Conservation (phyloP, 2,888 invertebrate genomes). For the Dicyrtomina minuta region DNA sequence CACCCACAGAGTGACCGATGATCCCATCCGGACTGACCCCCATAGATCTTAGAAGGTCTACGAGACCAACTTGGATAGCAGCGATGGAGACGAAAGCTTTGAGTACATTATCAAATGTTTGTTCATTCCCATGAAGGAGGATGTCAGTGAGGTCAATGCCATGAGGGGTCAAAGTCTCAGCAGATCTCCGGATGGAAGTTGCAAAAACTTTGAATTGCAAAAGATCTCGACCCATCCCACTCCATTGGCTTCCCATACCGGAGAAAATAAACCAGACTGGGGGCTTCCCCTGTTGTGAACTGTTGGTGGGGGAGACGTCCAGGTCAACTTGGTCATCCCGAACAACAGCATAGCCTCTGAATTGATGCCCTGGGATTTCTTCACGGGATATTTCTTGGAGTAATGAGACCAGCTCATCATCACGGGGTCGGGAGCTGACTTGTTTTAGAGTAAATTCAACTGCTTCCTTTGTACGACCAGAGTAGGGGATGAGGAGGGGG, state of each 20-base stretch:
- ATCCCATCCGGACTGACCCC: conserved; percentile 90
- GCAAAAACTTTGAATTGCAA: conserved; percentile 80
- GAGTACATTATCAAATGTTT: conserved; percentile 79
- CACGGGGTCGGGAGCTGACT: conserved; percentile 60
- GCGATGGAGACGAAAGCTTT: conserved; percentile 93
- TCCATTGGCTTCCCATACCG: conserved; percentile 99
- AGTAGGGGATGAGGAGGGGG: conserved; percentile 69
- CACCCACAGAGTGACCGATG: conserved; percentile 92
- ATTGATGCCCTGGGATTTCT: conserved; percentile 73
- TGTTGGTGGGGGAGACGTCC: conserved; percentile 37
- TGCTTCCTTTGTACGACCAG: conserved; percentile 82
- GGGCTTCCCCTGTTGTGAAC: conserved; percentile 60
- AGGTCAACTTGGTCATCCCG: conserved; percentile 57
- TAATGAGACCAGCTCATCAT: conserved; percentile 73
- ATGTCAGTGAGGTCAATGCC: conserved; percentile 81
- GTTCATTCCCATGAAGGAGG: conserved; percentile 72
- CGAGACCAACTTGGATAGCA: conserved; percentile 93
- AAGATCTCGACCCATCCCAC: conserved; percentile 70
- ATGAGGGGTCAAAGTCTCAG: conserved; percentile 73
- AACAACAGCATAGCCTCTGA: conserved; percentile 78
- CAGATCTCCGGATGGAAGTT: conserved; percentile 72
- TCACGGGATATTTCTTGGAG: conserved; percentile 72
- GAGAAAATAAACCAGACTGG: conserved; percentile 95
- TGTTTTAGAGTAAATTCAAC: conserved; percentile 46
- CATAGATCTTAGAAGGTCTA: conserved; percentile 75